phyloP scores from a whole-genome alignment of 2,113 vertebrate genomes.

The Protomyctophum bolini region DNA sequence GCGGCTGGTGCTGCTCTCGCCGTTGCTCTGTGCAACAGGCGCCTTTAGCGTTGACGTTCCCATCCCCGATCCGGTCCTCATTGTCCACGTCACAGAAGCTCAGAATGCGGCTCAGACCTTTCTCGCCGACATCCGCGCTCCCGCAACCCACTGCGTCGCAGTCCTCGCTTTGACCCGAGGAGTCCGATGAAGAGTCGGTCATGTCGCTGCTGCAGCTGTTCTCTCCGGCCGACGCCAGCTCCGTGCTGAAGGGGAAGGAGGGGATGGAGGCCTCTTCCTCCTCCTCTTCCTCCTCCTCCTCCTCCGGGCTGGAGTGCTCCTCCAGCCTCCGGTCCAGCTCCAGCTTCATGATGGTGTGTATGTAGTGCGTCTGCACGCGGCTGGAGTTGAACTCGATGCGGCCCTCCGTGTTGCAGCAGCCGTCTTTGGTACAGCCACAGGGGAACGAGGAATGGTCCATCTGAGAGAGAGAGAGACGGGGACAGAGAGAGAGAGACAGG shows the following conservation, averaged over 20 bases:
- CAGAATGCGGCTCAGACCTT: slow-evolving; percentile 86
- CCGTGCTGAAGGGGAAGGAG: slow-evolving; percentile 82
- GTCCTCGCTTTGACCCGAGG: slow-evolving; percentile 83
- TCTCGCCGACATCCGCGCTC: slow-evolving; percentile 79
- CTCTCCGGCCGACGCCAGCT: slow-evolving; percentile 78
- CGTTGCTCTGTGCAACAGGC: slow-evolving; percentile 41
- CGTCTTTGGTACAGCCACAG: slow-evolving; percentile 92
- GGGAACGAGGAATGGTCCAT: slow-evolving; percentile 97
- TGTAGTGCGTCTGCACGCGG: slow-evolving; percentile 93
- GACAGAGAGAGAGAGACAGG: neutral
- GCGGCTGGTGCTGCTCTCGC: slow-evolving; percentile 68
- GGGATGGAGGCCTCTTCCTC: slow-evolving; percentile 61
- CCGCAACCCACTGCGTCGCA: slow-evolving; percentile 61
- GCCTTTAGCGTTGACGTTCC: slow-evolving; percentile 38
- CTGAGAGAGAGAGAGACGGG: slow-evolving; percentile 66
- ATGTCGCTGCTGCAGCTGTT: slow-evolving; percentile 94
- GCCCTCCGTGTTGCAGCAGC: slow-evolving; percentile 91
- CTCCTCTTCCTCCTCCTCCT: slow-evolving; percentile 66
- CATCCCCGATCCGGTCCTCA: slow-evolving; percentile 63
- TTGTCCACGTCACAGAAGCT: slow-evolving; percentile 86
- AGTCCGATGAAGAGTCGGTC: slow-evolving; percentile 88
- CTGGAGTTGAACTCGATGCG: slow-evolving; percentile 94
- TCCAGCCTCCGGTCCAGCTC: slow-evolving; percentile 87
- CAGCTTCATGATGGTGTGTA: slow-evolving; percentile 96
- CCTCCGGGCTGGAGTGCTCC: slow-evolving; percentile 72